Evolutionary conservation across 2,113 vertebrate genomes (phyloP).

Genomic region (Elachura formosa): DNA sequence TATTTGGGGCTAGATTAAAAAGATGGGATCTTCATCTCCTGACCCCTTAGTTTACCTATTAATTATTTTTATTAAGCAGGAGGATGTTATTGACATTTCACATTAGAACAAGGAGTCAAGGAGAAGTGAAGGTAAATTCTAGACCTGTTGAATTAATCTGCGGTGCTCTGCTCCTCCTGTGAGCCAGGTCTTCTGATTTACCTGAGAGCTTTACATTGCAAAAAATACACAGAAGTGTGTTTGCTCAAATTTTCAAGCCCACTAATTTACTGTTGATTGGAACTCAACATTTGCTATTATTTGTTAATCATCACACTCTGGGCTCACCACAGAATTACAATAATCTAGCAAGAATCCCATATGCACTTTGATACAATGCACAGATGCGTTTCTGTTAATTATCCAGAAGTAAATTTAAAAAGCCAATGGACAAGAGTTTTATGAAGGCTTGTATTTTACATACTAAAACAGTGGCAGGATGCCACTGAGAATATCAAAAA

Average conservation of each 20-base stretch:
- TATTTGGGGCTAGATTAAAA: not conserved
- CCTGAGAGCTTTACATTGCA: not conserved
- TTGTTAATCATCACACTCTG: not conserved
- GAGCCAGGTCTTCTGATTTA: not conserved
- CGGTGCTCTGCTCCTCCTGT: not conserved
- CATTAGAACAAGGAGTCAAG: not conserved
- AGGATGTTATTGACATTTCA: not conserved
- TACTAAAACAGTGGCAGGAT: not conserved
- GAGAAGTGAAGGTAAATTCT: not conserved
- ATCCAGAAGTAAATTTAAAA: not conserved
- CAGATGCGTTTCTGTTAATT: not conserved
- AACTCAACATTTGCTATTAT: not conserved
- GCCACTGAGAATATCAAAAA: not conserved
- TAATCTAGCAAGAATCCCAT: not conserved
- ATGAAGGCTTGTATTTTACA: not conserved
- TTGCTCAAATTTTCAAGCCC: not conserved
- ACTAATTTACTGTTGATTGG: not conserved
- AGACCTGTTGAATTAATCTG: not conserved
- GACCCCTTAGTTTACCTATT: not conserved
- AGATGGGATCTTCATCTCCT: not conserved
- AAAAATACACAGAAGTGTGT: not conserved
- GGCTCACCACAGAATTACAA: not conserved
- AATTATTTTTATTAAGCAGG: not conserved
- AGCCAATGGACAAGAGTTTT: not conserved
- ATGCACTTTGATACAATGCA: not conserved